phyloP scores from a whole-genome alignment of 1,140 invertebrate genomes.

The Drosophila auraria region DNA sequence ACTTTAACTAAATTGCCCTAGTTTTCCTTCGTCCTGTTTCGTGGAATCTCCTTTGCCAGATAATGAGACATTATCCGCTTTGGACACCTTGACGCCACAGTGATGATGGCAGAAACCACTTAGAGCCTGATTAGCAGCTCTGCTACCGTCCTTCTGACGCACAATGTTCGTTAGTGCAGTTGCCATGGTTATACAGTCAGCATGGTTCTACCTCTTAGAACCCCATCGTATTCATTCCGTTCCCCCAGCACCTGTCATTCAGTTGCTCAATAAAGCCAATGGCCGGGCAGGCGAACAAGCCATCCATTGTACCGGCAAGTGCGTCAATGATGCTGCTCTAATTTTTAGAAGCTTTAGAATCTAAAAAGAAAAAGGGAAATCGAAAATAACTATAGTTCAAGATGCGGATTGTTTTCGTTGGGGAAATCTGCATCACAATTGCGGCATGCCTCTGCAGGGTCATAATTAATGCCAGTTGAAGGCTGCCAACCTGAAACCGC shows the following conservation, averaged over 20 bases:
- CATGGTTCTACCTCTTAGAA: constrained; percentile 1
- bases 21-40: too few species aligned
- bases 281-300: background rate
- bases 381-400: background rate
- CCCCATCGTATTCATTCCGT: background rate
- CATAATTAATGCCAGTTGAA: constrained; percentile 58
- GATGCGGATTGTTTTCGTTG: constrained; percentile 1
- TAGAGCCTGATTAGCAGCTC: constrained; percentile 22
- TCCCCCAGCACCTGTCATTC: constrained; percentile 7
- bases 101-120: constrained; percentile 3
- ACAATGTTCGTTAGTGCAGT: constrained; percentile 19
- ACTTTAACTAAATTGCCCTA: background rate
- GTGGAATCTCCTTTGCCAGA: background rate
- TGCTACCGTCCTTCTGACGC: constrained; percentile 3
- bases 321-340: constrained; percentile 8
- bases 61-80: constrained; percentile 26
- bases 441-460: constrained; percentile 11
- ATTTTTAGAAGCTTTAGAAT: background rate
- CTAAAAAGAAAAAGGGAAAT: background rate
- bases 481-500: constrained; percentile 43
- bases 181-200: constrained; percentile 17
- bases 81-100: background rate
- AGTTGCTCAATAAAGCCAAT: background rate
- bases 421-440: background rate
- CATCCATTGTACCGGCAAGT: background rate